phyloP scores from a whole-genome alignment of 2,888 invertebrate species.

The Sussaba pulchella region DNA sequence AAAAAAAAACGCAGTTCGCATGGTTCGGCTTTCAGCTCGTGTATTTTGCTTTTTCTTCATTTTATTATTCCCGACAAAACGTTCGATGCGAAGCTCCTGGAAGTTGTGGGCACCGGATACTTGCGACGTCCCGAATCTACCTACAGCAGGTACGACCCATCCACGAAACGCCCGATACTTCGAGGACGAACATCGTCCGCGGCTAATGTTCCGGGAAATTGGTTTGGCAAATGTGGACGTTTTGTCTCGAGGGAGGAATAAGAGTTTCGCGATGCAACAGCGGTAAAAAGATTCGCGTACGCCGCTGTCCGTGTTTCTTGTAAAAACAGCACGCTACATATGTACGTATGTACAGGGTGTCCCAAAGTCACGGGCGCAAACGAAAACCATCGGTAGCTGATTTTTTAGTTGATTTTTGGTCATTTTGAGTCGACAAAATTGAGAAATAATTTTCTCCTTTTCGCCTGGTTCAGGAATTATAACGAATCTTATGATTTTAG shows the following conservation, averaged over 20 bases:
- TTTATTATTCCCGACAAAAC: neutral
- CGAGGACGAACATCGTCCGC: slow-evolving; percentile 74
- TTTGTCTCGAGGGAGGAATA: slow-evolving; percentile 79
- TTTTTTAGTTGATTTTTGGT: no score
- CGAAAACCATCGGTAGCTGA: neutral
- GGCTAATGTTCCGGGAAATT: slow-evolving; percentile 83
- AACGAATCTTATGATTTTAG: no score
- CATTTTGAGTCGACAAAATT: no score
- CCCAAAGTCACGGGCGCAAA: no score
- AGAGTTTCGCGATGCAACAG: slow-evolving; percentile 61
- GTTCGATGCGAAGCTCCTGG: neutral
- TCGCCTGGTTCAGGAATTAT: no score
- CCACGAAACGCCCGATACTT: slow-evolving; percentile 36
- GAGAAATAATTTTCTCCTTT: no score
- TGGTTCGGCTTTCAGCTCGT: no score
- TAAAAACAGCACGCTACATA: slow-evolving; percentile 23
- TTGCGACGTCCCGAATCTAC: neutral
- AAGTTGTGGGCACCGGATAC: neutral
- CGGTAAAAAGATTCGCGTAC: slow-evolving; percentile 14
- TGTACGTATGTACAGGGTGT: neutral
- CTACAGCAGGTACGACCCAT: neutral
- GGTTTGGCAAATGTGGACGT: slow-evolving; percentile 79
- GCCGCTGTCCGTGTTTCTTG: slow-evolving; percentile 21
- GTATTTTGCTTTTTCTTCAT: no score
- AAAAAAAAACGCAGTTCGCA: no score